Conservation (phyloP, 2,113 vertebrate genomes). For the Thomomys bottae region DNA sequence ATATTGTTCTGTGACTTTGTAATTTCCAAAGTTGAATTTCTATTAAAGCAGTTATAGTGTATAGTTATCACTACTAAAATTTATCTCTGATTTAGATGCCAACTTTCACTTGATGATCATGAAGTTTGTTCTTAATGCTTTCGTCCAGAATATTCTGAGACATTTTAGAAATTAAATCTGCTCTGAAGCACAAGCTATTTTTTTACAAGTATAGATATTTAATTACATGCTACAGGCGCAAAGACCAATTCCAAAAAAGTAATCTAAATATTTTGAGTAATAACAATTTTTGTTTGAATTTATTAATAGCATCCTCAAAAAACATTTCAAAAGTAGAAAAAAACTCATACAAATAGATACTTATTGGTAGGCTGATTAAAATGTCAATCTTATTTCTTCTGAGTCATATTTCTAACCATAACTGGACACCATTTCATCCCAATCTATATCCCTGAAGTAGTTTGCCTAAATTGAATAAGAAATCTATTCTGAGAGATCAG, state of each 20-base stretch:
- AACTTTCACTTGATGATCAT: conserved; percentile 29
- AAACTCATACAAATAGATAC: not conserved
- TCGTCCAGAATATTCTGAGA: conserved; percentile 45
- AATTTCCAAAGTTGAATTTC: not conserved
- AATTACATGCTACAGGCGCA: not conserved
- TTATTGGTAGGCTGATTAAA: conserved; percentile 26
- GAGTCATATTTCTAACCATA: not conserved
- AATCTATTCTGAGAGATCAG: conserved; percentile 25
- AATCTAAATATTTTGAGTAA: conserved; percentile 61
- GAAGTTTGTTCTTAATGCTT: conserved; percentile 45
- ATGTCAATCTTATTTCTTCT: not conserved
- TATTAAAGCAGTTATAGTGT: conserved; percentile 19
- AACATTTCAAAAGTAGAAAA: conserved; percentile 23
- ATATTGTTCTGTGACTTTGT: not conserved
- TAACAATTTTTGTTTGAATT: conserved; percentile 37
- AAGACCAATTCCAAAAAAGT: not conserved
- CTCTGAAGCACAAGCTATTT: conserved; percentile 13
- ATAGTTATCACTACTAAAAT: conserved; percentile 18
- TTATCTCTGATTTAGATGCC: conserved; percentile 28
- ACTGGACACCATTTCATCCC: not conserved
- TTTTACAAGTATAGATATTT: conserved; percentile 43
- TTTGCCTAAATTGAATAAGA: conserved; percentile 39
- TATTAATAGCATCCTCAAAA: not conserved
- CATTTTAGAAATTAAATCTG: conserved; percentile 58
- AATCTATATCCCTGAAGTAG: conserved; percentile 8